A percentile compares a stretch with the other conserved stretches of the same genome.
phyloP scores from a whole-genome alignment of 2,888 invertebrate species.

The Odontocolon sp. region DNA sequence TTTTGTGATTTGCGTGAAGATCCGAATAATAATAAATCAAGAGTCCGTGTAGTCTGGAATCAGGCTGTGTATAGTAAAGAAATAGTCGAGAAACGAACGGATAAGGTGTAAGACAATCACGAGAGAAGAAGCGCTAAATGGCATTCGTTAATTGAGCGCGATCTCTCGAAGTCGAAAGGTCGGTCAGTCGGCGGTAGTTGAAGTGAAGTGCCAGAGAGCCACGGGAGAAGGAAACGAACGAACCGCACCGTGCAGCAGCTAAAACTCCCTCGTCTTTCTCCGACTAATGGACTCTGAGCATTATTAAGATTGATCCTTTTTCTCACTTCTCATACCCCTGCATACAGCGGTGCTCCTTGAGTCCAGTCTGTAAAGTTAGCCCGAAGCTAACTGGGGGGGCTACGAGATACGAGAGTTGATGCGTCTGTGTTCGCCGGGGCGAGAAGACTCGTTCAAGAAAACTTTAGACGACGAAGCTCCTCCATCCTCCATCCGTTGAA shows the following conservation, averaged over 20 bases:
- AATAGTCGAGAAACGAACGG: background rate
- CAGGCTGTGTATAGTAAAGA: background rate
- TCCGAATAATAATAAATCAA: background rate
- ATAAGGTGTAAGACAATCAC: background rate
- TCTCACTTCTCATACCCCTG: constrained; percentile 17
- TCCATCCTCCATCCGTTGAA: constrained; percentile 28
- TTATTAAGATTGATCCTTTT: constrained; percentile 49
- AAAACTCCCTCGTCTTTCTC: constrained; percentile 17
- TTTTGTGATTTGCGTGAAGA: background rate
- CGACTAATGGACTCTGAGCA: constrained; percentile 37
- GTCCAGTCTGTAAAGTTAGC: no score
- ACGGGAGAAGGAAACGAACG: background rate
- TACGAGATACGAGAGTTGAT: constrained; percentile 19
- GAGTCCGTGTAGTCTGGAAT: background rate
- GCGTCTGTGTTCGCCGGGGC: background rate
- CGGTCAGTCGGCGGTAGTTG: background rate
- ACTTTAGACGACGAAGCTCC: background rate
- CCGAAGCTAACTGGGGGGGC: background rate
- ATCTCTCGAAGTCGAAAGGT: background rate
- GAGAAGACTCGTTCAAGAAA: background rate
- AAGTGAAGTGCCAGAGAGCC: background rate
- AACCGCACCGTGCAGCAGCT: constrained; percentile 1
- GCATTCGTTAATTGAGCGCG: constrained; percentile 33
- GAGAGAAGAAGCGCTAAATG: constrained; percentile 3
- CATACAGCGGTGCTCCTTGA: background rate